phyloP scores from a whole-genome alignment of 1,140 invertebrate species.

The Pseudomyrmex concolor region DNA sequence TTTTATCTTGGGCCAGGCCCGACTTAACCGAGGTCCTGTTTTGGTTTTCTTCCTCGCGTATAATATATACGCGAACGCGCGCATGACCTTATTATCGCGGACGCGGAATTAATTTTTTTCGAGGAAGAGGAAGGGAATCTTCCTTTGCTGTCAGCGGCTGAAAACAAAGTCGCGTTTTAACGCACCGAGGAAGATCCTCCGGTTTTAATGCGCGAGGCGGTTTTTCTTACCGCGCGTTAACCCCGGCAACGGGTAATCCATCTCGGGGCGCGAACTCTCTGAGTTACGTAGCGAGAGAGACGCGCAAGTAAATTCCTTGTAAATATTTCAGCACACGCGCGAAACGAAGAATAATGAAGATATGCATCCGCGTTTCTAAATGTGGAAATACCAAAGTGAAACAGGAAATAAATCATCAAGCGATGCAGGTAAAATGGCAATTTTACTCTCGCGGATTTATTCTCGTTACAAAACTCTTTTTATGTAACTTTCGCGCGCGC shows the following conservation, averaged over 20 bases:
- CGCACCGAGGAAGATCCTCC: background rate
- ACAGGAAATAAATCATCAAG: background rate
- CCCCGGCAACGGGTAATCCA: background rate
- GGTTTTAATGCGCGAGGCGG: background rate
- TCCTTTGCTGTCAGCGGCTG: slow-evolving; percentile 15
- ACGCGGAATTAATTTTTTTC: slow-evolving; percentile 43
- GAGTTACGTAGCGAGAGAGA: background rate
- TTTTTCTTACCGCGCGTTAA: slow-evolving; percentile 2
- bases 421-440: background rate
- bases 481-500: too few relatives aligned
- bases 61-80: slow-evolving; percentile 14
- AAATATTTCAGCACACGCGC: background rate
- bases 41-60: slow-evolving; percentile 38
- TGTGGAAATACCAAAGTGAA: background rate
- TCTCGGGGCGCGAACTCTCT: background rate
- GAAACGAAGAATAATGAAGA: background rate
- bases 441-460: too few relatives aligned
- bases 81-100: slow-evolving; percentile 29
- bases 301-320: background rate
- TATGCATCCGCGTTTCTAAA: background rate
- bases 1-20: slow-evolving; percentile 27
- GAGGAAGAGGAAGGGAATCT: background rate
- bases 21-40: slow-evolving; percentile 39
- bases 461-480: too few relatives aligned
- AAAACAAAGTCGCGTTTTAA: slow-evolving; percentile 14